Conservation (phyloP, 2,113 vertebrate species). For the Oplegnathus fasciatus region DNA sequence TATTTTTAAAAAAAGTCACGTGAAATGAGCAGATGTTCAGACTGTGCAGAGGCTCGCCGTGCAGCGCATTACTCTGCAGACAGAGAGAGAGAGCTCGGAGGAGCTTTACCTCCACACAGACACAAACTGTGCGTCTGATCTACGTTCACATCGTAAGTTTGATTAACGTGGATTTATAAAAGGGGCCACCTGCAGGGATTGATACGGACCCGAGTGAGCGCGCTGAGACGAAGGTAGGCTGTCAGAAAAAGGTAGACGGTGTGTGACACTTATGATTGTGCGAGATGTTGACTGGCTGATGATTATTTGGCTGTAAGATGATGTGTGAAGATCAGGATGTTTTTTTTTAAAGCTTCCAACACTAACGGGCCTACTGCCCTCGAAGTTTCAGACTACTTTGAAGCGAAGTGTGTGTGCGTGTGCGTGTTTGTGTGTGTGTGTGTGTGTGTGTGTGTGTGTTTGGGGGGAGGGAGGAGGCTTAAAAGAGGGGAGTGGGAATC, state of each 20-base stretch:
- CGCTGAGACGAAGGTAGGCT: constrained; percentile 56
- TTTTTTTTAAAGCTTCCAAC: constrained; percentile 39
- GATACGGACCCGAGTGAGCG: constrained; percentile 3
- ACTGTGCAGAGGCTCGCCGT: constrained; percentile 82
- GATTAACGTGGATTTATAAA: constrained; percentile 61
- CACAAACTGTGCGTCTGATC: not conserved
- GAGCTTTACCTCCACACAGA: constrained; percentile 26
- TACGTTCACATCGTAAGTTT: not conserved
- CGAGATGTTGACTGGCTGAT: not conserved
- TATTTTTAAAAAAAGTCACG: constrained; percentile 90
- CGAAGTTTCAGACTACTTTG: constrained; percentile 25
- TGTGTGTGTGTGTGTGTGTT: constrained; percentile 24
- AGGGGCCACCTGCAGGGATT: constrained; percentile 33
- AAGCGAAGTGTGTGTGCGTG: constrained; percentile 21
- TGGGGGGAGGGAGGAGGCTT: constrained; percentile 12
- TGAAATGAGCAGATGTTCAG: constrained; percentile 92
- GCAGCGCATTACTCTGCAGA: constrained; percentile 76
- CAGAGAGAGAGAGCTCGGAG: constrained; percentile 66
- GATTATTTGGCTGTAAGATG: constrained; percentile 25
- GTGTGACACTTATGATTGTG: not conserved
- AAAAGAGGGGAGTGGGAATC: constrained; percentile 26
- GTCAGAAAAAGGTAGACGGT: not conserved
- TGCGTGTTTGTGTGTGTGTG: constrained; percentile 34
- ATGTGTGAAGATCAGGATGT: constrained; percentile 25
- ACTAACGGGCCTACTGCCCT: constrained; percentile 25